phyloP scores from a whole-genome alignment of 2,113 vertebrate genomes.

The Astatoreochromis straeleni region DNA sequence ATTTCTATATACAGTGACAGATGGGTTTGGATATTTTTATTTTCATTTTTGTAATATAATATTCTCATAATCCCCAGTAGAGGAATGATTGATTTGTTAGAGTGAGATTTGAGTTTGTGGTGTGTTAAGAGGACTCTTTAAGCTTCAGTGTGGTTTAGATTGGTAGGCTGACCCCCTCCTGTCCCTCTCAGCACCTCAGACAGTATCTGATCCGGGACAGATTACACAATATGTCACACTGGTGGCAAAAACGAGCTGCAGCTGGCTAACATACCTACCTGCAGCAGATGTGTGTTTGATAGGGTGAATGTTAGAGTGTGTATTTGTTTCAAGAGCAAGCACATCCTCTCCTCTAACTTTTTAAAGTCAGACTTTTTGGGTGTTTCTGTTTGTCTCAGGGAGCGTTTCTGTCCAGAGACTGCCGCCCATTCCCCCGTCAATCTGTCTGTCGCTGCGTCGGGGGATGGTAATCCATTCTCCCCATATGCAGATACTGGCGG shows the following conservation, averaged over 20 bases:
- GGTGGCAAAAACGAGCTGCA: neutral
- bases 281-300: neutral
- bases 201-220: neutral
- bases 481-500: constrained; percentile 57
- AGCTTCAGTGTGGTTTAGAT: neutral
- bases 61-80: constrained; percentile 8
- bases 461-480: constrained; percentile 65
- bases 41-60: neutral
- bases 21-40: constrained; percentile 3
- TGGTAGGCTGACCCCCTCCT: neutral
- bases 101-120: constrained; percentile 19
- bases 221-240: neutral
- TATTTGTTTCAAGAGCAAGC: neutral
- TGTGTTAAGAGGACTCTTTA: neutral
- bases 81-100: constrained; percentile 25
- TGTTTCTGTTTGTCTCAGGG: neutral
- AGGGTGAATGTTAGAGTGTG: neutral
- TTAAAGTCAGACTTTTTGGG: neutral
- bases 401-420: constrained; percentile 18
- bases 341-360: neutral
- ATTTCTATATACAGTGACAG: constrained; percentile 19
- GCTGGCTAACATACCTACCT: neutral
- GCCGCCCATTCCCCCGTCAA: neutral
- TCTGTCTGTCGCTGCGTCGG: constrained; percentile 5
- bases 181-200: neutral